Evolutionary conservation across 2,888 invertebrate genomes (phyloP).

Genomic region (Bombylius major): DNA sequence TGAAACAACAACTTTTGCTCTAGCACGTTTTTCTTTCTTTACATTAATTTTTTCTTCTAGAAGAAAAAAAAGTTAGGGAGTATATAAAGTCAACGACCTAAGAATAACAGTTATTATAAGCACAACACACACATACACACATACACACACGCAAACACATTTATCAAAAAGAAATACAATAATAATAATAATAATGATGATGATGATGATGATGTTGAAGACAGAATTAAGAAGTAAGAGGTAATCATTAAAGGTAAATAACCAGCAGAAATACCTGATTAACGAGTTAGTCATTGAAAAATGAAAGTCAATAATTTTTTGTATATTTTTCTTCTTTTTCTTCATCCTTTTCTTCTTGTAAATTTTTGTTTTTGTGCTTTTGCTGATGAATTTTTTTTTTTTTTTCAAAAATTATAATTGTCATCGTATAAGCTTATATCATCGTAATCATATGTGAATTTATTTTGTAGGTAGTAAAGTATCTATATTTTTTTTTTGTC

Average conservation of each 20-base stretch:
- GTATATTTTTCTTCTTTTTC: too few relatives aligned
- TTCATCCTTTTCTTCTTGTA: too few relatives aligned
- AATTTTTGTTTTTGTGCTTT: too few relatives aligned
- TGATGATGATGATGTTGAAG: neutral
- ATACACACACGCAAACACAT: neutral
- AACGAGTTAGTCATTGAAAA: slow-evolving; percentile 30
- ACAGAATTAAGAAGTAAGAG: neutral
- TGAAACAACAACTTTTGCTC: neutral
- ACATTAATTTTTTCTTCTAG: too few relatives aligned
- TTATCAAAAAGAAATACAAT: neutral
- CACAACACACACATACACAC: neutral
- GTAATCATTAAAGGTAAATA: neutral
- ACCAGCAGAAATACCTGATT: neutral
- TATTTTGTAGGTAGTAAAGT: too few relatives aligned
- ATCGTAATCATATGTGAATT: too few relatives aligned
- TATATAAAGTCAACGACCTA: neutral
- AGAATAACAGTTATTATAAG: neutral
- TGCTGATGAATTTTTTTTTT: too few relatives aligned
- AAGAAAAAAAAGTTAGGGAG: neutral
- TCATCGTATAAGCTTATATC: too few relatives aligned
- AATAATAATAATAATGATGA: neutral
- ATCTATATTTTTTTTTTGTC: too few relatives aligned
- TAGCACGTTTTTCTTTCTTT: neutral
- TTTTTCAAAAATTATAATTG: too few relatives aligned
- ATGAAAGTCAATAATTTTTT: slow-evolving; percentile 28